These are phyloP conservation scores for Hemicrepidius hirtus DNA, from an alignment of 2,888 invertebrate species.

Conservation along the genomic window DNA sequence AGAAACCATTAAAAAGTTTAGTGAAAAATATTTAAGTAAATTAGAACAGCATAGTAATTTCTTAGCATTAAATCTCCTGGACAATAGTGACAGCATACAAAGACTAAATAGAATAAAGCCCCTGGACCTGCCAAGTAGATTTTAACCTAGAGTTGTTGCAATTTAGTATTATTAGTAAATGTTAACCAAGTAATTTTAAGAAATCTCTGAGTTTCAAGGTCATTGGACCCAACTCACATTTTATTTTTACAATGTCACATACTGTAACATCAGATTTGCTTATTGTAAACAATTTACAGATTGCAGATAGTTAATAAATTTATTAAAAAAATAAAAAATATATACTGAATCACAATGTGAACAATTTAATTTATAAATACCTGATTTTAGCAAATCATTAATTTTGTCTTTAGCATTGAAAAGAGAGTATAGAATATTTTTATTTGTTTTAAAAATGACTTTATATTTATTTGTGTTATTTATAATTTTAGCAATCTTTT, in stretches of 20 bases:
- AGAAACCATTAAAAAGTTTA: slow-evolving; percentile 11
- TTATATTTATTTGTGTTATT: too few species aligned
- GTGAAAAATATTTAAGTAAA: slow-evolving; percentile 27
- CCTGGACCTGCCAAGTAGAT: background rate
- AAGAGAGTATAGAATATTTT: too few species aligned
- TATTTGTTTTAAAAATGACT: too few species aligned
- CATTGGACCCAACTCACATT: background rate
- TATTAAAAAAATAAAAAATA: slow-evolving; percentile 9
- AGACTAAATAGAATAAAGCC: slow-evolving; percentile 25
- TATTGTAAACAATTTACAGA: slow-evolving; percentile 4
- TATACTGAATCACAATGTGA: too few species aligned
- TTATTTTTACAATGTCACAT: background rate
- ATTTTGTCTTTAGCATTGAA: too few species aligned
- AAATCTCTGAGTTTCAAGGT: background rate
- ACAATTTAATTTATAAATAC: too few species aligned
- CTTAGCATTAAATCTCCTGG: slow-evolving; percentile 7
- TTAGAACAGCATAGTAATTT: slow-evolving; percentile 6
- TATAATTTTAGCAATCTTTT: too few species aligned
- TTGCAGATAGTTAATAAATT: slow-evolving; percentile 5
- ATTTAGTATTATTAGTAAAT: slow-evolving; percentile 1
- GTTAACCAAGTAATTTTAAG: background rate
- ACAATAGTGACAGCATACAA: slow-evolving; percentile 7
- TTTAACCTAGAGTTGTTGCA: background rate
- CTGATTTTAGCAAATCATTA: too few species aligned
- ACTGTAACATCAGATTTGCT: slow-evolving; percentile 1